Evolutionary conservation across 2,113 vertebrate species (phyloP).

Genomic region (Falco punctatus): DNA sequence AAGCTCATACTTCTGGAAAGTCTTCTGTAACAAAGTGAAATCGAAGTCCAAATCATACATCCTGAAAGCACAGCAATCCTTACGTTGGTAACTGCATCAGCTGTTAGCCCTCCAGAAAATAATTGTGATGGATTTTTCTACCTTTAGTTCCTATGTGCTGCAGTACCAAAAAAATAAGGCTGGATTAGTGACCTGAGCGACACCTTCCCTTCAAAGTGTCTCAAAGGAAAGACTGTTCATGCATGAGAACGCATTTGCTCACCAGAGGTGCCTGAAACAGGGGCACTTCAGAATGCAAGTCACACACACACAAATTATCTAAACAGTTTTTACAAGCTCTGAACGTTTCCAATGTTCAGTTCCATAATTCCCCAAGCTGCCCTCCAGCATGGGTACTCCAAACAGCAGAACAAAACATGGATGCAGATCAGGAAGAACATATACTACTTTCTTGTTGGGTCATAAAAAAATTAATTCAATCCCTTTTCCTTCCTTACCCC

Average conservation of each 20-base stretch:
- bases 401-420: not conserved
- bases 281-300: not conserved
- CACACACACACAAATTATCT: not conserved
- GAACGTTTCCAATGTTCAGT: not conserved
- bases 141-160: not conserved
- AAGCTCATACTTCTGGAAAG: not conserved
- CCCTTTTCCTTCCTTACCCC: not conserved
- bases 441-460: not conserved
- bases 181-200: not conserved
- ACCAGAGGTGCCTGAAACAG: not conserved
- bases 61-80: not conserved
- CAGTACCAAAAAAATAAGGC: not conserved
- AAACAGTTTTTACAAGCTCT: not conserved
- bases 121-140: not conserved
- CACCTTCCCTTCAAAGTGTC: not conserved
- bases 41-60: not conserved
- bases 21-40: not conserved
- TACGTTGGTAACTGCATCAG: not conserved
- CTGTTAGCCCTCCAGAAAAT: not conserved
- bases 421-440: not conserved
- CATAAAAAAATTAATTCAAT: not conserved
- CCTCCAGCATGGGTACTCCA: accelerated
- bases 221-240: not conserved
- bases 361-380: not conserved
- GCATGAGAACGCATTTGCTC: not conserved